These are phyloP conservation scores for Lepidocolaptes lacrymiger DNA, from an alignment of 2,797 vertebrate genomes.

Conservation along the genomic window DNA sequence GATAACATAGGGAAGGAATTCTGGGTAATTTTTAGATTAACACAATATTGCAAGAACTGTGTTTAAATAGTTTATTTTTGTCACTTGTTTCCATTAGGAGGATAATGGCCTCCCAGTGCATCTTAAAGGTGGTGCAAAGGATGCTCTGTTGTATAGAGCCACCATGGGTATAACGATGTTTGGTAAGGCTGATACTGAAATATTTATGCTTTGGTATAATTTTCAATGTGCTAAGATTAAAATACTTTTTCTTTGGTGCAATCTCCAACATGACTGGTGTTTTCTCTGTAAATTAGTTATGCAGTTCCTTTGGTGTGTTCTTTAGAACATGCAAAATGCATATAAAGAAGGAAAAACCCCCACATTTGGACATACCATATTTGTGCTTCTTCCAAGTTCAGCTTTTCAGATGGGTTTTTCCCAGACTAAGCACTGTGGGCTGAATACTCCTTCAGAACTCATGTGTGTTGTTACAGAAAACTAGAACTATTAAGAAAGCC, in stretches of 20 bases:
- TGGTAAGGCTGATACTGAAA: slow-evolving; percentile 79
- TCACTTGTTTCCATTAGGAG: slow-evolving; percentile 77
- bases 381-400: neutral
- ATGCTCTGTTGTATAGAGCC: slow-evolving; percentile 83
- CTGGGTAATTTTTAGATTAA: neutral
- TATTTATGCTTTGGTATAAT: neutral
- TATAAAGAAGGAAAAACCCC: no score
- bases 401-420: neutral
- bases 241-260: neutral
- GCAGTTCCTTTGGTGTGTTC: neutral
- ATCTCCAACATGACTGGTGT: neutral
- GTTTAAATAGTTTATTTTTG: neutral
- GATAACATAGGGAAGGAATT: neutral
- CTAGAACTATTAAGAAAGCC: neutral
- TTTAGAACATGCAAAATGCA: neutral
- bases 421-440: neutral
- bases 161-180: slow-evolving; percentile 82
- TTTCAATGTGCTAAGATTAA: neutral
- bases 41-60: neutral
- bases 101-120: slow-evolving; percentile 90
- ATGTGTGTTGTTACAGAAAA: neutral
- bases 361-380: neutral
- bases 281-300: neutral
- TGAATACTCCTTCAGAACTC: neutral
- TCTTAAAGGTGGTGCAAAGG: slow-evolving; percentile 85